Base-by-base conservation (phyloP, 2,113 vertebrate genomes). In the Riparia riparia region DNA sequence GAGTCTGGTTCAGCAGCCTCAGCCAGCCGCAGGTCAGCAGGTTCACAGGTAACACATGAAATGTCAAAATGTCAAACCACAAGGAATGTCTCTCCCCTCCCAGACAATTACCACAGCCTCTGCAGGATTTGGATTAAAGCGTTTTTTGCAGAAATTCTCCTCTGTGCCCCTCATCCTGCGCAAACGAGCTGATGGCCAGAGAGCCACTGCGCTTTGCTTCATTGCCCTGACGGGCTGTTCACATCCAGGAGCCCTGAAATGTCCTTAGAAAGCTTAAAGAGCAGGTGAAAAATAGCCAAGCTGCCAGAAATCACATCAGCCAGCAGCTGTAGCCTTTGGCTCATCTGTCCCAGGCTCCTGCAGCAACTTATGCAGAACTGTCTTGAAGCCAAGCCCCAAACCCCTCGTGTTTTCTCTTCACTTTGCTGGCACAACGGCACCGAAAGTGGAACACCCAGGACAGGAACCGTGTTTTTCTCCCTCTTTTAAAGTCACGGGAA, bases 401-500 rank as follows among this genome's bases (percentile, higher is more conserved):
- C 34, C 66, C 54, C 60, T 93, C 44, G 0, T 65, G 82, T 78
- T 95, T 96, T 95, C 78, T 83, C 80, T 58, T 92, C 77, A 22
- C 68, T 95, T 94, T 83, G 86, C 82, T 57, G 57, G 64, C 86
- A 95, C 64, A 57, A 61, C 53, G 78, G 94, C 90, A 78, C 72
- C 45, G 58, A 50, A 96, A 95, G 61, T 89, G 91, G 96, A 96
- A 95, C 94, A 77, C 32, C 81, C 64, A 87, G 63, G 70, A 61
- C n/a, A 82, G 70, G 82, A 94, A 76, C 69, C 24, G 39, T 37
- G 50, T 73, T 96, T 95, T 95, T 89, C 96, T 95, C 34, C 25
- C 25, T 28, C 96, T 96, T 95, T 95, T 95, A 96, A 96, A 96
- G 63, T 63, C 83, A 94, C 8, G 21, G 94, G 74, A 91, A 94